Percentiles rank a stretch among this genome's conserved stretches.
Evolutionary conservation across 2,888 invertebrate species (phyloP).

Genomic region (Pterostichus madidus): DNA sequence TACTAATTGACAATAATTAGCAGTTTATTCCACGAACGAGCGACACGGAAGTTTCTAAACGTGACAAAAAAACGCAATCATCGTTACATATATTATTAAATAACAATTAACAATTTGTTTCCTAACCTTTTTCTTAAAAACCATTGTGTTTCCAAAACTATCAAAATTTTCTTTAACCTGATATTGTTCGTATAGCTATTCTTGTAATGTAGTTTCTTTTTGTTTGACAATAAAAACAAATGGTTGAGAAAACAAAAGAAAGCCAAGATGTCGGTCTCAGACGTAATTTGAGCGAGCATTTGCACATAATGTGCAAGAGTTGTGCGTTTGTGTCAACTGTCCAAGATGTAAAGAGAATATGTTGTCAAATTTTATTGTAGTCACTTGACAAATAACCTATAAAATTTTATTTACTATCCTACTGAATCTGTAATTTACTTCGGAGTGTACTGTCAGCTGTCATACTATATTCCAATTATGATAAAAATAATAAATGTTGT

Average conservation of each 20-base stretch:
- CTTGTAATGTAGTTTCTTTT: background rate
- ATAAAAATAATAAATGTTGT: no score
- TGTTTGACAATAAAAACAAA: background rate
- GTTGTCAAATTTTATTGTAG: constrained; percentile 1
- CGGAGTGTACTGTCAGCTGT: no score
- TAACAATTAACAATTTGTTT: background rate
- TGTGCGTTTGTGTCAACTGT: background rate
- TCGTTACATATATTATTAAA: background rate
- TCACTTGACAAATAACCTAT: constrained; percentile 6
- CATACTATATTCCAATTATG: no score
- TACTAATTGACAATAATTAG: constrained; percentile 13
- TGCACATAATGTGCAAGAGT: constrained; percentile 37
- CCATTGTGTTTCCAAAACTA: no score
- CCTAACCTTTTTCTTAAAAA: background rate
- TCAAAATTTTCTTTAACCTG: no score
- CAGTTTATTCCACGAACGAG: background rate
- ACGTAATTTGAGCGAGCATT: constrained; percentile 19
- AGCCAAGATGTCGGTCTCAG: constrained; percentile 17
- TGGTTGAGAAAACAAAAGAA: constrained; percentile 32
- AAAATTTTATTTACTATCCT: background rate
- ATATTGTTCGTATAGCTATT: background rate
- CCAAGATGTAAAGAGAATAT: no score
- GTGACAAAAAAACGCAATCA: background rate
- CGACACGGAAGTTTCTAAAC: background rate
- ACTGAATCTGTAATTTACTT: no score